phyloP scores from a whole-genome alignment of 2,888 invertebrate genomes.

The Eumerus sabulonum region DNA sequence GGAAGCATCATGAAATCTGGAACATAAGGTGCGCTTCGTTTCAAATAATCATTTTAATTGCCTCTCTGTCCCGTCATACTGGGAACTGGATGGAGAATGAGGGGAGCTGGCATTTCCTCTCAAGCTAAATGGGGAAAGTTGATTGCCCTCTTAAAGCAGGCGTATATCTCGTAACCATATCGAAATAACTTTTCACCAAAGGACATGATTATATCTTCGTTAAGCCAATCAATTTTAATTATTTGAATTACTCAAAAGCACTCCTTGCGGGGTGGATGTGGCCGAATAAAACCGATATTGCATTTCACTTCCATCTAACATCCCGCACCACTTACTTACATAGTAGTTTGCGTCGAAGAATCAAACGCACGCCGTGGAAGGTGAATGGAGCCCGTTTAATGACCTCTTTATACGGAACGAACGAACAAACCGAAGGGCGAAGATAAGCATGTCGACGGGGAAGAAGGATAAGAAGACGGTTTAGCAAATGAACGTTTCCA shows the following conservation, averaged over 20 bases:
- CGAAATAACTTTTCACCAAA: slow-evolving; percentile 42
- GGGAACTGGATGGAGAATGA: slow-evolving; percentile 13
- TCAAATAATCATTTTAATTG: slow-evolving; percentile 69
- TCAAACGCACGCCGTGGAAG: slow-evolving; percentile 21
- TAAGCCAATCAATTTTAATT: slow-evolving; percentile 68
- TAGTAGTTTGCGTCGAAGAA: too few relatives aligned
- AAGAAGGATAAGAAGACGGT: slow-evolving; percentile 19
- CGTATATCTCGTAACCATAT: slow-evolving; percentile 8
- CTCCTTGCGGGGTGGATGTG: slow-evolving; percentile 10
- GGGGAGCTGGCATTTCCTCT: slow-evolving; percentile 37
- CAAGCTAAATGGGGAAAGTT: slow-evolving; percentile 57
- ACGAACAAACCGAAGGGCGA: neutral
- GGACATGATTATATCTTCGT: slow-evolving; percentile 66
- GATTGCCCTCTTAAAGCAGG: slow-evolving; percentile 47
- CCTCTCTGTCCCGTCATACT: slow-evolving; percentile 30
- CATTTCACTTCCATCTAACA: too few relatives aligned
- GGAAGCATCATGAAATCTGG: slow-evolving; percentile 33
- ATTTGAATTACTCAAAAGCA: slow-evolving; percentile 50
- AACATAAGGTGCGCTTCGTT: slow-evolving; percentile 63
- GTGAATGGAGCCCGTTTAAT: slow-evolving; percentile 59
- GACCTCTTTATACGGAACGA: slow-evolving; percentile 43
- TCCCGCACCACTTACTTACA: neutral
- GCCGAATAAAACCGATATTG: too few relatives aligned
- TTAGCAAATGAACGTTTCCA: slow-evolving; percentile 22
- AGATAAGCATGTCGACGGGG: neutral